Conservation (phyloP, 2,797 vertebrate genomes). For the Paedocypris micromegethes region DNA sequence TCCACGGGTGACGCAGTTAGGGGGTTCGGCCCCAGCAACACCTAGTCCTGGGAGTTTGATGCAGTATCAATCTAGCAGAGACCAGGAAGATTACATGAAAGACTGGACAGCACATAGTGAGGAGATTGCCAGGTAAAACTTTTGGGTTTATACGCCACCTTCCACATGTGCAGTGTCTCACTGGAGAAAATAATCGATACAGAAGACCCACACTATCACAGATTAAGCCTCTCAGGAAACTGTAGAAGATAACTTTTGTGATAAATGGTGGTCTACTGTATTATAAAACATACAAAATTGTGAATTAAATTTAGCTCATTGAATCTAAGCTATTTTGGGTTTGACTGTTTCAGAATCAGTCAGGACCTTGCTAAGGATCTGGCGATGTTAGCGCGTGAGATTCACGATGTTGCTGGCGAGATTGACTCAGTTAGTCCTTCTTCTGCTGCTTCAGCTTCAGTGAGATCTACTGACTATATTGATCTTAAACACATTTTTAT, state of each 20-base stretch:
- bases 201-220: no score
- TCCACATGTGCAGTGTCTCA: no score
- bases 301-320: not conserved
- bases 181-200: no score
- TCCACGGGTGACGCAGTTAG: constrained; percentile 76
- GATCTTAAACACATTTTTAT: no score
- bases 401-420: constrained; percentile 96
- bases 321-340: no score
- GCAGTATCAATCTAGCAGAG: constrained; percentile 81
- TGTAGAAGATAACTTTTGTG: no score
- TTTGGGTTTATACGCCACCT: no score
- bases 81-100: constrained; percentile 92
- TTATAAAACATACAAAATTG: not conserved
- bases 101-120: constrained; percentile 96
- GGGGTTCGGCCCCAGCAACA: constrained; percentile 75
- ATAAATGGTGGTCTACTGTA: no score
- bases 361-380: constrained; percentile 87
- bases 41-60: constrained; percentile 66
- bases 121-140: constrained; percentile 87
- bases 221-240: no score
- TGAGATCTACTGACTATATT: not conserved
- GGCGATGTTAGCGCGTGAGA: constrained; percentile 94
- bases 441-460: constrained; percentile 23
- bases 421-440: constrained; percentile 91
- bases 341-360: constrained; percentile 77